phyloP scores from a whole-genome alignment of 2,113 vertebrate genomes.

The Centropristis striata region DNA sequence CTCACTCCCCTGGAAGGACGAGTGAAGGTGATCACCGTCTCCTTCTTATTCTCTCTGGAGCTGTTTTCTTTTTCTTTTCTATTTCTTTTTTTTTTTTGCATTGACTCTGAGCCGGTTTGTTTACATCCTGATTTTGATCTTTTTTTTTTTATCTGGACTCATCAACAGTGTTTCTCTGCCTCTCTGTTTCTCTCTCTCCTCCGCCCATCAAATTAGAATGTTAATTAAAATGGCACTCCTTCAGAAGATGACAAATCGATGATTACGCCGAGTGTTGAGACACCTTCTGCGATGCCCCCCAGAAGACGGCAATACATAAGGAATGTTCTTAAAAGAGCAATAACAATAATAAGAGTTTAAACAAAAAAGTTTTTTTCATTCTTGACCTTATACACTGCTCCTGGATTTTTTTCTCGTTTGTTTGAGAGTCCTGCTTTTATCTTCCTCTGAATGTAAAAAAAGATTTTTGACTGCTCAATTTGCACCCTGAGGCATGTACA shows the following conservation, averaged over 20 bases:
- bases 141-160: conserved; percentile 67
- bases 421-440: neutral
- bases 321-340: conserved; percentile 7
- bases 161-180: conserved; percentile 75
- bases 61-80: conserved; percentile 41
- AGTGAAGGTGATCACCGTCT: conserved; percentile 80
- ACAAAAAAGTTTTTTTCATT: too few relatives aligned
- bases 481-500: neutral
- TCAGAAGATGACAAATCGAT: conserved; percentile 78
- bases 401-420: neutral
- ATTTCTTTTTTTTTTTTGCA: conserved; percentile 9
- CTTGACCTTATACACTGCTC: neutral
- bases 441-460: neutral
- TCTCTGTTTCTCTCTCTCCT: conserved; percentile 65
- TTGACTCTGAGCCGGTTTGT: conserved; percentile 69
- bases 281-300: conserved; percentile 69
- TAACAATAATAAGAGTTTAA: neutral
- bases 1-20: conserved; percentile 74
- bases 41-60: conserved; percentile 53
- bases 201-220: conserved; percentile 79
- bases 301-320: conserved; percentile 40
- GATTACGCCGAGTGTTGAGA: conserved; percentile 68
- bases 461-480: neutral
- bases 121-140: conserved; percentile 77
- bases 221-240: conserved; percentile 81